Base-by-base conservation (phyloP, 2,888 invertebrate genomes). In the Anaspis maculata region DNA sequence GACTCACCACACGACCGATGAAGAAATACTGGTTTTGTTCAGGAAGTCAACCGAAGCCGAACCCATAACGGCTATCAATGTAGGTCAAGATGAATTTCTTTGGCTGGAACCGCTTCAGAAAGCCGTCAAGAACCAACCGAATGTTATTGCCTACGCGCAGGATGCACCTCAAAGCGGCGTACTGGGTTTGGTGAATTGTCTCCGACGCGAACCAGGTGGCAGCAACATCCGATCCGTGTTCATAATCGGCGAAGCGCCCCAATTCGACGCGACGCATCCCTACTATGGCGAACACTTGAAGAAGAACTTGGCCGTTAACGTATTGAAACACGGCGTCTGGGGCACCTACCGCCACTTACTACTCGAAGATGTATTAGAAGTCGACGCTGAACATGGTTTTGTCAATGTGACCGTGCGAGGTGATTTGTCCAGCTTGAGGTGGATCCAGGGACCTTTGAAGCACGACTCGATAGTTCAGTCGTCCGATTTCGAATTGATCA, bases 271-370 rank as follows among this genome's bases (percentile, higher is more conserved):
- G n/a, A n/a, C n/a, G n/a, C n/a, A n/a, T n/a, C n/a, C n/a, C n/a
- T n/a, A n/a, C n/a, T n/a, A n/a, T n/a, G n/a, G n/a, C n/a, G n/a
- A n/a, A n/a, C n/a, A n/a, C n/a, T n/a, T n/a, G n/a, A n/a, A n/a
- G n/a, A n/a, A n/a, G n/a, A n/a, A n/a, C n/a, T n/a, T n/a, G n/a
- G n/a, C n/a, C n/a, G n/a, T n/a, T n/a, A n/a, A n/a, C n/a, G n/a
- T n/a, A n/a, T n/a, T n/a, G n/a, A n/a, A n/a, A n/a, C n/a, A n/a
- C n/a, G n/a, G n/a, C n/a, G n/a, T n/a, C n/a, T n/a, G n/a, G n/a
- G n/a, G n/a, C n/a, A n/a, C n/a, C n/a, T n/a, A n/a, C n/a, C 74
- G 90, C n/a, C 90, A 94, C 64, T 61, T 88, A 6, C 70, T 77
- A 1, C 57, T 91, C 1, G 70, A 73, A 5, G 68, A 74, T 25